These are phyloP conservation scores for Mermis nigrescens DNA, from an alignment of 2,888 invertebrate genomes.

Conservation along the genomic window DNA sequence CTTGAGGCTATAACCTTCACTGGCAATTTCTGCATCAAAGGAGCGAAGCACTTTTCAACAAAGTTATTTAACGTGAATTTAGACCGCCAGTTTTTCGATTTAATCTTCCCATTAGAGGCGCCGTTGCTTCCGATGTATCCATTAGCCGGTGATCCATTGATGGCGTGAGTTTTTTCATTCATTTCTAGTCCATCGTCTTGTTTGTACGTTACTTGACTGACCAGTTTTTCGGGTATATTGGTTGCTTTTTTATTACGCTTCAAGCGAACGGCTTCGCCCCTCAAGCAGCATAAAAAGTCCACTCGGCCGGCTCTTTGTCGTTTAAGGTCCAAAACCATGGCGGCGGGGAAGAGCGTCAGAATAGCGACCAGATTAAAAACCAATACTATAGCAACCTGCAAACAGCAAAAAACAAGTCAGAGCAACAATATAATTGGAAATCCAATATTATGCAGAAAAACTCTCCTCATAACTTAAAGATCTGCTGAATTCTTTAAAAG, in stretches of 20 bases:
- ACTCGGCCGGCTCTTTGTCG: conserved; percentile 48
- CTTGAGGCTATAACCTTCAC: background rate
- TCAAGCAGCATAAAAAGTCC: conserved; percentile 56
- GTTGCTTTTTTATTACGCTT: too few relatives aligned
- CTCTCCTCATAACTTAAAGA: too few relatives aligned
- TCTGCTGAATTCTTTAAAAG: too few relatives aligned
- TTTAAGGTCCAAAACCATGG: conserved; percentile 69
- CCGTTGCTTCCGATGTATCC: too few relatives aligned
- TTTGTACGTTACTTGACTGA: background rate
- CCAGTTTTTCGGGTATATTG: too few relatives aligned
- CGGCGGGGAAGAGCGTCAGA: conserved; percentile 74
- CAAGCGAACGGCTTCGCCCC: too few relatives aligned
- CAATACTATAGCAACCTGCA: conserved; percentile 70
- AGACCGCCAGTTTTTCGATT: too few relatives aligned
- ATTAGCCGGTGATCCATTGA: too few relatives aligned
- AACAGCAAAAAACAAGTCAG: background rate
- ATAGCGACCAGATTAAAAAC: conserved; percentile 74
- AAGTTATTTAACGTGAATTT: conserved; percentile 4
- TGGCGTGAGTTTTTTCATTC: background rate
- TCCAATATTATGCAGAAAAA: too few relatives aligned
- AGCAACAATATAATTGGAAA: too few relatives aligned
- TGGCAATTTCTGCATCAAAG: background rate
- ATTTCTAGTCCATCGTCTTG: background rate
- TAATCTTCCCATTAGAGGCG: background rate
- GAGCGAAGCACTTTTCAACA: background rate